Base-by-base conservation (phyloP, 2,888 invertebrate genomes). In the Nomada ruficornis region DNA sequence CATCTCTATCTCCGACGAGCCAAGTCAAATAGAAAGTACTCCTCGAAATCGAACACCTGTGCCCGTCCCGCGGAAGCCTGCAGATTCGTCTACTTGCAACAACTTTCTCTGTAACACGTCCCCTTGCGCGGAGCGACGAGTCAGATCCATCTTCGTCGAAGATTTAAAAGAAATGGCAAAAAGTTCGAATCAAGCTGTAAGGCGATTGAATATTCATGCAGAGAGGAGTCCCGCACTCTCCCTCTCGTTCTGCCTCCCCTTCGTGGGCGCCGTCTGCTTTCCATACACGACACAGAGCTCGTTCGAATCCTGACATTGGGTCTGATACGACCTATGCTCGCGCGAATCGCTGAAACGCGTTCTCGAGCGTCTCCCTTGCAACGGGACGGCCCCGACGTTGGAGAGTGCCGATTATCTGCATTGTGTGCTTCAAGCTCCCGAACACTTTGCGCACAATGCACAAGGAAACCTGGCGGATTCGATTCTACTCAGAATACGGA, bases 131-230 rank as follows among this genome's bases (percentile, higher is more conserved):
- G 20, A 62, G 42, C 60, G 7, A 29, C 29, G 9, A 5, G 15
- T 11, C 1, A 4, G 42, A 15, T 62, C 36, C 5, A 5, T 59
- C 59, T 18, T 36, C 59, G 18, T 2, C 7, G 18, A 59, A n/a
- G 7, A 1, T 59, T 29, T 36, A 29, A 57, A 26, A 29, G 57
- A 29, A 57, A 5, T 36, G 36, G 36, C 5, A 36, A 36, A 7
- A 36, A 7, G 7, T 36, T 5, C 72, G 84, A 86, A 86, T 86
- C 86, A 84, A 83, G 76, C 77, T 76, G 86, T 72, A 79, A 79
- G 74, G 42, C 79, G 86, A 84, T 84, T 86, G 86, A 86, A 86
- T 86, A 86, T 86, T 86, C 86, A 86, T 86, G 84, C 72, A 42
- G 71, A 65, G 82, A 70, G 54, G 57, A 70, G 68, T 72, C 20